Conservation (phyloP, 2,797 vertebrate species). For the Syncerus caffer region DNA sequence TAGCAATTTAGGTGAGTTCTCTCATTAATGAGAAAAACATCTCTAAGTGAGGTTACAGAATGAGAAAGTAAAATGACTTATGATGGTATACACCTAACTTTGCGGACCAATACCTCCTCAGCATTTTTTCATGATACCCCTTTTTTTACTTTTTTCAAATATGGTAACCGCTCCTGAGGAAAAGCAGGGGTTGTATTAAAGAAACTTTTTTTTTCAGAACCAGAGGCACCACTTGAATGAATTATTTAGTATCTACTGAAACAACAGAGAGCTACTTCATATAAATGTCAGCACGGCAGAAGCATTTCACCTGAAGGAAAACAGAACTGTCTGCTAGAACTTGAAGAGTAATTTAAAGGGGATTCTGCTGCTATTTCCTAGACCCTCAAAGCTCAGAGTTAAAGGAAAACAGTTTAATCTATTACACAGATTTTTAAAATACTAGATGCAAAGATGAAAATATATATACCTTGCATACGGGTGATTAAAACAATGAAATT, state of each 20-base stretch:
- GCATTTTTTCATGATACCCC: background rate
- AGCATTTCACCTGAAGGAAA: background rate
- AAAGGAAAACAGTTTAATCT: background rate
- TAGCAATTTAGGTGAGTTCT: background rate
- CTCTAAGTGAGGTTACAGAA: background rate
- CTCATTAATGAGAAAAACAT: background rate
- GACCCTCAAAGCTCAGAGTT: background rate
- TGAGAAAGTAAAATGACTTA: background rate
- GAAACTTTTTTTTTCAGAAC: constrained; percentile 24
- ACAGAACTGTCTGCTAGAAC: background rate
- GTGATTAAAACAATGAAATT: background rate
- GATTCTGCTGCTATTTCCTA: background rate
- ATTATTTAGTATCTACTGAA: constrained; percentile 24
- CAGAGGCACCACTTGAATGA: background rate
- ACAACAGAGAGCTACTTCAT: background rate
- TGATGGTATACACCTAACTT: background rate
- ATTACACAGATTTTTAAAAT: background rate
- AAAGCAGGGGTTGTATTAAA: background rate
- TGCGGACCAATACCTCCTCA: background rate
- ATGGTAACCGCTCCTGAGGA: background rate
- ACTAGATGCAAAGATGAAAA: background rate
- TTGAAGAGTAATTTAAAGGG: background rate
- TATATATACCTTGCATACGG: background rate
- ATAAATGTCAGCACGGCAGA: background rate
- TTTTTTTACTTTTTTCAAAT: background rate